Base-by-base conservation (phyloP, 2,797 vertebrate genomes). In the Labeo calbasu region DNA sequence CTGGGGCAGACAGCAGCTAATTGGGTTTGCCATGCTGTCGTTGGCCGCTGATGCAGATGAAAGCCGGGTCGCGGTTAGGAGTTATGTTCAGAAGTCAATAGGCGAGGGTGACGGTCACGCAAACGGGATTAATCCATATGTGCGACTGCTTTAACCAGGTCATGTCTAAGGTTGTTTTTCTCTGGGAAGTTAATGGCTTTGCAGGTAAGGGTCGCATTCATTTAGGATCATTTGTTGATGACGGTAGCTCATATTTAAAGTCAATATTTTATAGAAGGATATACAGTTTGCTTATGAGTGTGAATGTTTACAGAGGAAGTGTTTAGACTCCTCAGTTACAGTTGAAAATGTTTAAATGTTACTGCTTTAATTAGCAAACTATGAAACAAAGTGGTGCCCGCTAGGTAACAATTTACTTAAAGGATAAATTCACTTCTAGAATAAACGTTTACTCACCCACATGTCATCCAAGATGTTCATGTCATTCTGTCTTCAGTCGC, bases 1-100 rank as follows among this genome's bases (percentile, higher is more conserved):
- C 78, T 8, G 15, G 19, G 73, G 63, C 15, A 32, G 63, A 71
- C 43, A 69, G 57, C 21, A 75, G 36, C 70, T 83, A 77, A 86
- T 63, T 85, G 71, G 81, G 82, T 88, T 86, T 84, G 81, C 32
- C 4, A 32, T 68, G 32, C 43, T 63, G 28, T 59, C 25, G 72
- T 61, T 79, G 43, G 21, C 48, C 40, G 17, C 69, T 9, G 19
- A 81, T 48, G 72, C 48, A 48, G 19, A 82, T 66, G 50, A 81
- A 84, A 84, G 46, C 75, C 9, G 32, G 66, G 70, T 65, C 70
- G 51, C 13, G n/a, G 55, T 68, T 32, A 68, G 50, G 50, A 71
- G 55, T 59, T 70, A 8, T 1, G 0, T 57, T 81, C 25, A 78
- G 70, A 48, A 86, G 79, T 83, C 84, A 53, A 63, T 78, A 36